A percentile compares a stretch with the other conserved stretches of the same genome.
Conservation (phyloP, 2,113 vertebrate genomes). For the Etheostoma cragini region DNA sequence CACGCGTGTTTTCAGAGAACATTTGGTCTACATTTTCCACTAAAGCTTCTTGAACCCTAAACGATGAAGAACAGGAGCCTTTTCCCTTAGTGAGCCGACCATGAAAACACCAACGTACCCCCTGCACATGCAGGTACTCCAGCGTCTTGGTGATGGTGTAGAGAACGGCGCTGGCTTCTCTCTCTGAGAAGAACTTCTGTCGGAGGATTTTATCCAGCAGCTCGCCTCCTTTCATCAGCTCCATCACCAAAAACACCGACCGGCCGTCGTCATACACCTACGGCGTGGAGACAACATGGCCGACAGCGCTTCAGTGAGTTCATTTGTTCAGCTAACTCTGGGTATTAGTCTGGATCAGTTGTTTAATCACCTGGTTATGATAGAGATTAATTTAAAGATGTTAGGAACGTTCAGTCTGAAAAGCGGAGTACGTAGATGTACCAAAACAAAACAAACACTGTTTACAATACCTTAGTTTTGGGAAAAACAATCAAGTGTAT, state of each 20-base stretch:
- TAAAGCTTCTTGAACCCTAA: neutral
- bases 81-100: neutral
- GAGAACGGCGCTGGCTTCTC: constrained; percentile 93
- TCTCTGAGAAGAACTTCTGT: constrained; percentile 93
- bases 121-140: constrained; percentile 96
- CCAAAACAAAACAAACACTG: too few species aligned
- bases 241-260: constrained; percentile 93
- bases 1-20: neutral
- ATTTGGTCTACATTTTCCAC: neutral
- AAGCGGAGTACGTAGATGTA: neutral
- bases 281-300: neutral
- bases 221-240: constrained; percentile 96
- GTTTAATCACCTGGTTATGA: neutral
- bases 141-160: constrained; percentile 92
- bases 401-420: neutral
- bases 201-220: constrained; percentile 94
- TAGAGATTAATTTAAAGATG: neutral
- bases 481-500: too few species aligned
- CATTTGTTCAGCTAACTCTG: neutral
- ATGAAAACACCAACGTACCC: constrained; percentile 78
- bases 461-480: too few species aligned
- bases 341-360: neutral
- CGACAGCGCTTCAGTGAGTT: neutral
- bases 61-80: neutral
- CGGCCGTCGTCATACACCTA: constrained; percentile 96